phyloP scores from a whole-genome alignment of 2,113 vertebrate genomes.

The Halcyon malimbica region DNA sequence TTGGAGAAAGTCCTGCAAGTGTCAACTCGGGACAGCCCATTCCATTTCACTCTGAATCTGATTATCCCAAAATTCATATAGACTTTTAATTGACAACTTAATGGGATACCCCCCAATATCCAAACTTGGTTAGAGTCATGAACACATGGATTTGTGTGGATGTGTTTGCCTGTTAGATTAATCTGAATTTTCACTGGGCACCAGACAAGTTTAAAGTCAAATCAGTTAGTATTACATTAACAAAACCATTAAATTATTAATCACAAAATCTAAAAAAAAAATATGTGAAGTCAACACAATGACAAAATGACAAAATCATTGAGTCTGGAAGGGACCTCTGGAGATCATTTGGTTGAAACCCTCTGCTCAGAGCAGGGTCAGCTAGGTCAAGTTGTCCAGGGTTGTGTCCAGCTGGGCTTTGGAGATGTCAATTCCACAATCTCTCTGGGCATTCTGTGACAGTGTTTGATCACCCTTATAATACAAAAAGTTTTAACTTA shows the following conservation, averaged over 20 bases:
- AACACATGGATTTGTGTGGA: not conserved
- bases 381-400: not conserved
- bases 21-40: accelerated
- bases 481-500: too few species aligned
- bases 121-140: not conserved
- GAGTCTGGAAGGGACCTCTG: not conserved
- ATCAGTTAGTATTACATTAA: not conserved
- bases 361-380: not conserved
- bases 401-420: not conserved
- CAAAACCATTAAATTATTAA: not conserved
- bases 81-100: not conserved
- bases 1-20: not conserved
- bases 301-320: not conserved
- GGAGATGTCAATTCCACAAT: not conserved
- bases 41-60: not conserved
- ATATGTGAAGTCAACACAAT: not conserved
- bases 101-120: not conserved
- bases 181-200: not conserved
- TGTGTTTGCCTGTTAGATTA: not conserved
- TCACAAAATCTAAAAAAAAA: not conserved
- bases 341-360: not conserved
- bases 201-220: not conserved
- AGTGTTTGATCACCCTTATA: not conserved
- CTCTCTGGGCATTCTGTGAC: too few species aligned
- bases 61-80: not conserved